phyloP scores from a whole-genome alignment of 2,888 invertebrate species.

The Cancer borealis region DNA sequence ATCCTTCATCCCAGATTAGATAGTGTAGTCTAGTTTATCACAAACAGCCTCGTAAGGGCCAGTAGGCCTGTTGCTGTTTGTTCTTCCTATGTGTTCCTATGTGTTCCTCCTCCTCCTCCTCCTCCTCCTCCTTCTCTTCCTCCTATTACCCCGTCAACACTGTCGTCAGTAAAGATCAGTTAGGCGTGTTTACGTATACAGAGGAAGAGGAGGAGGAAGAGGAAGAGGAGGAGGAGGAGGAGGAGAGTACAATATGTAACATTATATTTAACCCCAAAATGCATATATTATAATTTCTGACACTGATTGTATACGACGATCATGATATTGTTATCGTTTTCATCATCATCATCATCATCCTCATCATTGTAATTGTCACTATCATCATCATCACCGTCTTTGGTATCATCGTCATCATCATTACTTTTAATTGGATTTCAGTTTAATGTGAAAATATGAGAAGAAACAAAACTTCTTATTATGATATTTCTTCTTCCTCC shows the following conservation, averaged over 20 bases:
- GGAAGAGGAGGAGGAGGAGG: not conserved
- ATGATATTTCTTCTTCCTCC: not conserved
- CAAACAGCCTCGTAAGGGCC: too few species aligned
- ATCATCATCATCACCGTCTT: not conserved
- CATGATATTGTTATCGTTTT: too few species aligned
- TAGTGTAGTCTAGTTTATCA: too few species aligned
- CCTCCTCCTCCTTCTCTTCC: not conserved
- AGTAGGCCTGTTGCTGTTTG: too few species aligned
- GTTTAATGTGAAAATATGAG: not conserved
- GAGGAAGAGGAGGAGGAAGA: not conserved
- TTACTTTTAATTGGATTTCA: not conserved
- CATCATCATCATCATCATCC: not conserved
- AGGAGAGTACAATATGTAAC: not conserved
- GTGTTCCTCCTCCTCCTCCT: constrained; percentile 16
- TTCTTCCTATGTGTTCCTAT: too few species aligned
- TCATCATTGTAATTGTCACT: not conserved
- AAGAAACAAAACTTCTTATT: not conserved
- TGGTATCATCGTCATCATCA: not conserved
- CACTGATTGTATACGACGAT: too few species aligned
- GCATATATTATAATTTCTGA: not conserved
- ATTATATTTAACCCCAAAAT: not conserved
- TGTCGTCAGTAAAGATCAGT: not conserved
- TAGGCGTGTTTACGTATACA: not conserved
- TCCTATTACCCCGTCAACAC: constrained; percentile 24
- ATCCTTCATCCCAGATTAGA: too few species aligned